Percentiles rank a stretch among this genome's conserved stretches.
These are phyloP conservation scores for Penaeus vannamei DNA, from an alignment of 1,140 invertebrate species.

Conservation along the genomic window DNA sequence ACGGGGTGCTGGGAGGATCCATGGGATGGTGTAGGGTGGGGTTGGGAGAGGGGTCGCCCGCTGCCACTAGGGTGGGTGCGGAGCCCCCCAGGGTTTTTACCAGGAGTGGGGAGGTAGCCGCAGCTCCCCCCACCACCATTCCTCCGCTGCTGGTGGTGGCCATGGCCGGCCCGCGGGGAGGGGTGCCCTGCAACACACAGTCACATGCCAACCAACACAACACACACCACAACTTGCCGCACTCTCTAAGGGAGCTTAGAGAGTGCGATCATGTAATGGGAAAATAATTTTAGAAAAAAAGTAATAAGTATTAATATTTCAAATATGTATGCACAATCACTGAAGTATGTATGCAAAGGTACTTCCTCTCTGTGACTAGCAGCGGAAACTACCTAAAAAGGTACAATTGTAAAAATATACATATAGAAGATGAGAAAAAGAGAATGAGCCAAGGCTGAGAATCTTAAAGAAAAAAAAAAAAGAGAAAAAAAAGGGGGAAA, in stretches of 20 bases:
- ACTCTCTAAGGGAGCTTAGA: not conserved
- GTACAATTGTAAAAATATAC: slow-evolving; percentile 19
- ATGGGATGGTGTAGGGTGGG: slow-evolving; percentile 61
- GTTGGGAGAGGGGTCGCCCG: slow-evolving; percentile 63
- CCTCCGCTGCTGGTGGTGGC: slow-evolving; percentile 56
- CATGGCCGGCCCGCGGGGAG: slow-evolving; percentile 59
- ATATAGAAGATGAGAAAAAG: not conserved
- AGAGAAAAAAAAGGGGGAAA: not conserved
- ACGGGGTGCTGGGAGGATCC: slow-evolving; percentile 65
- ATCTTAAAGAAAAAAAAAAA: not conserved
- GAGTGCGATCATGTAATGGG: no score
- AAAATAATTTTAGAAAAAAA: slow-evolving; percentile 4
- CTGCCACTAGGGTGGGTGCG: slow-evolving; percentile 54
- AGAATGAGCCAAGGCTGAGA: not conserved
- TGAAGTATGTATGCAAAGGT: slow-evolving; percentile 32
- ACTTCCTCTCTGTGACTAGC: slow-evolving; percentile 47
- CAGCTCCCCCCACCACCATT: slow-evolving; percentile 57
- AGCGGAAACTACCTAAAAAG: slow-evolving; percentile 41
- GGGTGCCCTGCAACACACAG: slow-evolving; percentile 67
- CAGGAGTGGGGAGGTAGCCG: slow-evolving; percentile 65
- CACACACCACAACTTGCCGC: slow-evolving; percentile 12
- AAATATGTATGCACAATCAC: slow-evolving; percentile 4
- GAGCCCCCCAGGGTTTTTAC: slow-evolving; percentile 62
- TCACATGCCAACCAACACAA: slow-evolving; percentile 63
- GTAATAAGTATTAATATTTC: slow-evolving; percentile 12